phyloP scores from a whole-genome alignment of 2,888 invertebrate species.

The Heliconius erato region DNA sequence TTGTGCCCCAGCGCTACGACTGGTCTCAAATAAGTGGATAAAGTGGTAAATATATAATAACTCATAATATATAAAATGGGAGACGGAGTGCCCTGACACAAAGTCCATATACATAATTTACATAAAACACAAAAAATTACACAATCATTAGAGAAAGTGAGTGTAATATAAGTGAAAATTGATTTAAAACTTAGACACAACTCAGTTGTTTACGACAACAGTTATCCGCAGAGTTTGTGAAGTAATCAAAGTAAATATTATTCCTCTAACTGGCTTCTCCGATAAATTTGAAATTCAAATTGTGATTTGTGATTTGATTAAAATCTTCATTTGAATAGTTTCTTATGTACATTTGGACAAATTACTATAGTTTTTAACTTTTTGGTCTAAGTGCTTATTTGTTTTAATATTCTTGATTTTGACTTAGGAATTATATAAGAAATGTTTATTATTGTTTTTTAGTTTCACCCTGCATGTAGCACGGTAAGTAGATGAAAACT shows the following conservation, averaged over 20 bases:
- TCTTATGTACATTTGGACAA: constrained; percentile 24
- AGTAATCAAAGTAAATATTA: constrained; percentile 59
- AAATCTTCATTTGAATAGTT: constrained; percentile 41
- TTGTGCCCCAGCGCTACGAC: no score
- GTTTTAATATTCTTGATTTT: not conserved
- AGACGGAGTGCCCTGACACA: no score
- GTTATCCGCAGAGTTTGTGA: constrained; percentile 52
- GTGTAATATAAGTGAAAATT: constrained; percentile 36
- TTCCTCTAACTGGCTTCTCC: constrained; percentile 56
- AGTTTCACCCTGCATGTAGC: no score
- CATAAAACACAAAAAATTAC: not conserved
- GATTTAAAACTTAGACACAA: constrained; percentile 48
- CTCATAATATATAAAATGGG: no score
- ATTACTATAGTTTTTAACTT: not conserved
- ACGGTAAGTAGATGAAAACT: not conserved
- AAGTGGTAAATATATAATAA: no score
- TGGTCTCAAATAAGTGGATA: no score
- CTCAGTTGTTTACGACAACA: constrained; percentile 54
- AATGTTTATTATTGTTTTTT: no score
- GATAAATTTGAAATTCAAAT: constrained; percentile 58
- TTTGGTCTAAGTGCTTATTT: not conserved
- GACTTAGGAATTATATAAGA: not conserved
- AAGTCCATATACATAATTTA: no score
- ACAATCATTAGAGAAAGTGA: constrained; percentile 8
- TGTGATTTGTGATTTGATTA: constrained; percentile 55